These are phyloP conservation scores for Epirrita christyi DNA, from an alignment of 2,888 invertebrate species.

Conservation along the genomic window DNA sequence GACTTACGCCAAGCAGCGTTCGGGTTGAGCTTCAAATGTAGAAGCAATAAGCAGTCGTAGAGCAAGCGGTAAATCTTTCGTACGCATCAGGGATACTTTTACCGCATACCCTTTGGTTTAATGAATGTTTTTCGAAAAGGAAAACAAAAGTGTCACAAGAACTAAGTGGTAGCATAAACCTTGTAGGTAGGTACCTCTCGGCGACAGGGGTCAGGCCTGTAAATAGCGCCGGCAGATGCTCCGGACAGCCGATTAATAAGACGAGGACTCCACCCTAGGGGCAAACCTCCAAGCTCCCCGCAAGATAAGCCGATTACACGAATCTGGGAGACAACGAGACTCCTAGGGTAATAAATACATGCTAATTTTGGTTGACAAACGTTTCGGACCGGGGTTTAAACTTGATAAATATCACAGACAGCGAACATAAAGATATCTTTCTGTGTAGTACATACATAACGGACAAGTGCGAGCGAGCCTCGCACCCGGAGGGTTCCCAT, in stretches of 20 bases:
- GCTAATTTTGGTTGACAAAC: slow-evolving; percentile 51
- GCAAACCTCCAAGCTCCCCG: slow-evolving; percentile 54
- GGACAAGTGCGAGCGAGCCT: too few relatives aligned
- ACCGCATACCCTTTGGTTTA: slow-evolving; percentile 13
- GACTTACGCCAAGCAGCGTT: neutral
- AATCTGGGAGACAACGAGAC: slow-evolving; percentile 57
- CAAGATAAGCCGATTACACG: slow-evolving; percentile 69
- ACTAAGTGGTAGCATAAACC: slow-evolving; percentile 57
- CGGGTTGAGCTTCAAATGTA: neutral
- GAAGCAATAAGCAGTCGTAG: neutral
- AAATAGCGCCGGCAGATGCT: slow-evolving; percentile 77
- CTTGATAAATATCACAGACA: slow-evolving; percentile 9
- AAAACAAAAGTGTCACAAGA: slow-evolving; percentile 59
- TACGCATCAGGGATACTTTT: neutral
- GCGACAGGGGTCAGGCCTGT: slow-evolving; percentile 73
- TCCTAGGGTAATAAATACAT: slow-evolving; percentile 32
- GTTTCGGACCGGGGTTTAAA: slow-evolving; percentile 24
- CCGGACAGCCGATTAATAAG: slow-evolving; percentile 84
- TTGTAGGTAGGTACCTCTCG: slow-evolving; percentile 26
- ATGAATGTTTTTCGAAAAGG: slow-evolving; percentile 25
- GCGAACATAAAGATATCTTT: too few relatives aligned
- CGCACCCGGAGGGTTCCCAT: too few relatives aligned
- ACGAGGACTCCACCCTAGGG: slow-evolving; percentile 67
- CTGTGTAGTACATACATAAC: too few relatives aligned
- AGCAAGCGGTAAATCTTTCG: neutral